A percentile compares a stretch with the other conserved stretches of the same genome.
Conservation (phyloP, 2,113 vertebrate species). For the Varanus komodoensis region DNA sequence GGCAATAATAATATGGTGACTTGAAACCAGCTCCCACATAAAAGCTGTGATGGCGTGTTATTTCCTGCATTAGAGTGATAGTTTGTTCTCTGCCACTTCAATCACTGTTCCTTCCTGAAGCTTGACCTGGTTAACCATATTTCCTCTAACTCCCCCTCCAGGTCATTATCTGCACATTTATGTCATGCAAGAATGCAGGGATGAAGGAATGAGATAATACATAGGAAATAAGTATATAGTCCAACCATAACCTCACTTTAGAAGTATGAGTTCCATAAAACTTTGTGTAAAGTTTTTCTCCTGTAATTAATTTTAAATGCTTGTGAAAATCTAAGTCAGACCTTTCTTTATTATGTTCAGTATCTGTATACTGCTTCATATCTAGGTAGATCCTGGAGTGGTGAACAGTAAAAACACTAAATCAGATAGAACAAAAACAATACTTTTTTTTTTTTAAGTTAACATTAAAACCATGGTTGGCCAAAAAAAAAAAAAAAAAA, state of each 20-base stretch:
- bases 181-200: background rate
- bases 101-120: background rate
- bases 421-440: too few relatives aligned
- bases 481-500: too few relatives aligned
- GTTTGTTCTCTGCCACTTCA: background rate
- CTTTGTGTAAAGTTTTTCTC: slow-evolving; percentile 32
- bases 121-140: background rate
- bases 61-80: background rate
- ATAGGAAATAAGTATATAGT: background rate
- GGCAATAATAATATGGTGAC: background rate
- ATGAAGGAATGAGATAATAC: background rate
- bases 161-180: background rate
- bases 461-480: too few relatives aligned
- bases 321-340: slow-evolving; percentile 34
- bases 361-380: too few relatives aligned
- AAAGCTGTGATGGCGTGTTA: background rate
- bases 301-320: background rate
- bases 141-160: background rate
- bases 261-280: slow-evolving; percentile 25
- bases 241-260: slow-evolving; percentile 22
- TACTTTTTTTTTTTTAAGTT: too few relatives aligned
- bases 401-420: too few relatives aligned
- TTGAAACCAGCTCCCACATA: background rate
- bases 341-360: background rate
- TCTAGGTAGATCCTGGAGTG: too few relatives aligned